Evolutionary conservation across 2,113 vertebrate species (phyloP), one percentile per base, ranked within the genome.

Genomic region (Azemiops feae): DNA sequence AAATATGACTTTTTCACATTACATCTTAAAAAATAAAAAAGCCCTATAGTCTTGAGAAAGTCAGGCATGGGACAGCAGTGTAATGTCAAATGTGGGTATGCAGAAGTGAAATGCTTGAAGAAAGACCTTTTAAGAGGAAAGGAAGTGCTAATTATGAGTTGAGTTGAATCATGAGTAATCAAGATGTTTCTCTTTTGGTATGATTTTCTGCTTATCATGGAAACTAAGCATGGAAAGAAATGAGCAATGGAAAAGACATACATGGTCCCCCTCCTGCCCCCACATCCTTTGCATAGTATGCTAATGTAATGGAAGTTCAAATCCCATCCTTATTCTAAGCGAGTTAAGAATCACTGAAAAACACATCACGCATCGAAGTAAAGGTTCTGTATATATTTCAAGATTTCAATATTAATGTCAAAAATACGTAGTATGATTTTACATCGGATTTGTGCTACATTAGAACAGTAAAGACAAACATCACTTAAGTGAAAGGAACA

Each of bases 351-450:
- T 97, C 96, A 97, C 96, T 97, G 97, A 97, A 97, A 96, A 97
- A 96, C 96, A 97, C 97, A 95, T 97, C 97, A 98, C 97, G 97
- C 97, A 97, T 96, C 85, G 53, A 98, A 96, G 97, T 97, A 98
- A 98, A 98, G 97, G 95, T 98, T 99, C 98, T 98, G 98, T 98
- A 98, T 98, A 98, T 98, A 99, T 99, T 99, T 99, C 98, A 98
- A 81, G 97, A 99, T 99, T 98, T 99, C 98, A 99, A 98, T 98
- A 98, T 97, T 98, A 98, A 99, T 98, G 98, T 99, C 98, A 99
- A 99, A 99, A 99, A 99, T 99, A 99, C 98, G 98, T 98, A 98
- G 98, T 98, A 98, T 99, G 98, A 99, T 99, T 99, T 99, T 98
- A 99, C 99, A 98, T 97, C 98, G 98, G 96, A 98, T 98, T 98